phyloP scores from a whole-genome alignment of 1,140 invertebrate genomes.

The Drosophila nigrodunni region DNA sequence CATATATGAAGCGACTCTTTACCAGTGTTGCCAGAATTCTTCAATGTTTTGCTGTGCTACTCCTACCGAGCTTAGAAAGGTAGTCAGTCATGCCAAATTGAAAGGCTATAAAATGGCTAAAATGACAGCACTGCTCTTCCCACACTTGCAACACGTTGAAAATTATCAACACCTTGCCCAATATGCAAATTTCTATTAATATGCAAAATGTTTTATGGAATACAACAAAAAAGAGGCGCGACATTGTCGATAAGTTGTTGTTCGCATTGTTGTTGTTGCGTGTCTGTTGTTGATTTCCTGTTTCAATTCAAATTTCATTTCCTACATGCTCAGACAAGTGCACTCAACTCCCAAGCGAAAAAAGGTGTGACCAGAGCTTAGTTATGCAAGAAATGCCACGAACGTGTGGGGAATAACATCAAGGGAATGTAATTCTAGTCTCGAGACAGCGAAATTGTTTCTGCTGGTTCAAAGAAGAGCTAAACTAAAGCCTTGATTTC shows the following conservation, averaged over 20 bases:
- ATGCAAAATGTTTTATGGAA: constrained; percentile 66
- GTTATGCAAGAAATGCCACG: neutral
- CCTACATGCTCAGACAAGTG: constrained; percentile 74
- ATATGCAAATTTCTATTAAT: constrained; percentile 80
- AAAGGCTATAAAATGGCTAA: too few relatives aligned
- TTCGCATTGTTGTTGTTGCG: constrained; percentile 30
- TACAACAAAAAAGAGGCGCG: constrained; percentile 53
- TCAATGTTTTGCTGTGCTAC: too few relatives aligned
- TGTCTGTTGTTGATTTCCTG: constrained; percentile 59
- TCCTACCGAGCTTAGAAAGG: too few relatives aligned
- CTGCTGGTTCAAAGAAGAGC: too few relatives aligned
- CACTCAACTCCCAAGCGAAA: constrained; percentile 58
- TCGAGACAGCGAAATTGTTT: neutral
- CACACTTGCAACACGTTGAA: constrained; percentile 19
- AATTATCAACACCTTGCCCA: constrained; percentile 64
- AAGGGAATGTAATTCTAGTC: neutral
- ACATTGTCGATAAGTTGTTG: constrained; percentile 33
- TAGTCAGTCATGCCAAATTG: too few relatives aligned
- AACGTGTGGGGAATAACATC: neutral
- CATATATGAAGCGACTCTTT: neutral
- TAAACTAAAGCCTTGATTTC: neutral
- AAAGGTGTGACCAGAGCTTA: constrained; percentile 36
- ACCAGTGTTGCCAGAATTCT: too few relatives aligned
- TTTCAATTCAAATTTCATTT: constrained; percentile 75
- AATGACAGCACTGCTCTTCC: neutral